A percentile compares a stretch with the other conserved stretches of the same genome.
phyloP scores from a whole-genome alignment of 2,797 vertebrate species.

The Pempheris klunzingeri region DNA sequence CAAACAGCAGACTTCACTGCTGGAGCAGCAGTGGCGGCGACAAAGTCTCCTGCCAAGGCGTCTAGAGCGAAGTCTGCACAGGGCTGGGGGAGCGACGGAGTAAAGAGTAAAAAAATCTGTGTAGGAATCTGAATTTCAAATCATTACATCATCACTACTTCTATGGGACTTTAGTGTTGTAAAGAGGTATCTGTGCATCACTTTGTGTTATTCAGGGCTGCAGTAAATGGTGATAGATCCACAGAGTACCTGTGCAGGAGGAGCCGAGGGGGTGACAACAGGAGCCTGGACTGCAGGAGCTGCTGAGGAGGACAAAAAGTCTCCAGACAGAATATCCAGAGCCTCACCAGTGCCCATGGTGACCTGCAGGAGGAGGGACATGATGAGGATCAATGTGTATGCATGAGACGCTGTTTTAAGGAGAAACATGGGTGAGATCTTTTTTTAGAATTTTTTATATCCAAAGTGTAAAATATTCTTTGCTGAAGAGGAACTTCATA shows the following conservation, averaged over 20 bases:
- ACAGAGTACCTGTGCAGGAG: conserved; percentile 57
- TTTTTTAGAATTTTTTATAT: no score
- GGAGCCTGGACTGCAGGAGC: conserved; percentile 61
- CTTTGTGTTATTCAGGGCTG: background rate
- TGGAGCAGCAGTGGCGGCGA: conserved; percentile 66
- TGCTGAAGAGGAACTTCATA: background rate
- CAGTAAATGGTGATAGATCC: background rate
- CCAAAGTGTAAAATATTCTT: background rate
- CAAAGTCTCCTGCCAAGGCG: conserved; percentile 74
- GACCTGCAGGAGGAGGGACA: conserved; percentile 60
- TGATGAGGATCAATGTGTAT: background rate
- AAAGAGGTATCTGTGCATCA: background rate
- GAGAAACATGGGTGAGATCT: background rate
- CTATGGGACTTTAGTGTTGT: background rate
- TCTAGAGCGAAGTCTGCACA: conserved; percentile 72
- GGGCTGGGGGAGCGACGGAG: conserved; percentile 51
- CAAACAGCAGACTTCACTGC: conserved; percentile 69
- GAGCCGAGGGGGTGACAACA: conserved; percentile 47
- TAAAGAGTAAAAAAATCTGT: background rate
- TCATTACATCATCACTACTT: background rate
- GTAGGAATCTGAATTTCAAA: background rate
- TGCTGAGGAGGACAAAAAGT: conserved; percentile 54
- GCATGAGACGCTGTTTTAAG: no score
- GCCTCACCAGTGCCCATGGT: conserved; percentile 65
- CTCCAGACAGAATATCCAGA: conserved; percentile 78